Evolutionary conservation across 1,140 invertebrate species (phyloP), one percentile per base, ranked within the genome.

Genomic region (Drosophila kurseongensis): DNA sequence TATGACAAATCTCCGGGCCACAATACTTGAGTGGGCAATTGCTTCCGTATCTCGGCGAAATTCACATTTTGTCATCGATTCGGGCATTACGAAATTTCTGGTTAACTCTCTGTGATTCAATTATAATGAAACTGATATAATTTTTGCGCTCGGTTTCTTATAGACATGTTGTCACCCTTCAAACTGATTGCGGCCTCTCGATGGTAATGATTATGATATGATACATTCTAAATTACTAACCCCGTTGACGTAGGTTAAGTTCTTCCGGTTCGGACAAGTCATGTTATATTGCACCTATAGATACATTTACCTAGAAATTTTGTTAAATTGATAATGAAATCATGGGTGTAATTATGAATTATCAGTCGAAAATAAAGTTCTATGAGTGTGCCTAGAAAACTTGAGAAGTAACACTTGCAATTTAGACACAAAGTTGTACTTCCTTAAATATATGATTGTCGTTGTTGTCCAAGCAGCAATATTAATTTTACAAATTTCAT

Each of bases 91-190:
- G 29, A 57, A 66, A 81, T 80, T 58, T 80, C 52, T 38, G 27
- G 36, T 58, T 48, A 75, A 48, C 52, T 51, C 61, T 58, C 42
- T 32, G 50, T 86, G 82, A 86, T 76, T 82, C 83, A 86, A 83
- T 83, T 86, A 72, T 79, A 79, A 73, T 73, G 75, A 88, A 82
- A 88, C 45, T 76, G 54, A 47, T 72, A 78, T 58, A 55, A 44
- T n/a, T 52, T 73, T 29, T 47, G 18, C 35, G 13, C 5, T 45
- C 9, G 44, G 57, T 86, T 88, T 41, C 80, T 89, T 77, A 88
- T 88, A 88, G 83, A 88, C 83, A 88, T 88, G 75, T 50, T 88
- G 83, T 88, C 79, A 88, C 79, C 83, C 44, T 32, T 14, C 54
- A 32, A 52, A 47, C 40, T 35, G 45, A 50, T 69, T 68, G 41